A percentile compares a stretch with the other conserved stretches of the same genome.
Evolutionary conservation across 2,888 invertebrate genomes (phyloP).

Genomic region (Teleogryllus oceanicus): DNA sequence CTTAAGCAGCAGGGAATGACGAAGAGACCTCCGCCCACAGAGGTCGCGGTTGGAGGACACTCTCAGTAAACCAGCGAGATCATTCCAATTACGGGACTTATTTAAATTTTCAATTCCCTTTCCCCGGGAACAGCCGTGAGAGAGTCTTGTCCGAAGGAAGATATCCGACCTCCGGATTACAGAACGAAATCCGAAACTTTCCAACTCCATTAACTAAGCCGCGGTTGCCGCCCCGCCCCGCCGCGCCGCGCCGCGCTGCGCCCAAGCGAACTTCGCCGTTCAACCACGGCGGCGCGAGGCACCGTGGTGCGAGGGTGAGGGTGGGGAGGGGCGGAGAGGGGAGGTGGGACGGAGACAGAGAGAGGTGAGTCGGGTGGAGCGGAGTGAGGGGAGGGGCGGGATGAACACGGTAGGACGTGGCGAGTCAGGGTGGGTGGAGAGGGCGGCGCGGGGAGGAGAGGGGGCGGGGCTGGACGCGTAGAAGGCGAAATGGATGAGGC

Average conservation of each 20-base stretch:
- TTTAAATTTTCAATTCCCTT: not conserved
- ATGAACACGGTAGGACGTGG: no score
- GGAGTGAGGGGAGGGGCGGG: not conserved
- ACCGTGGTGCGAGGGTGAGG: no score
- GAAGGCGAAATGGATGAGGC: no score
- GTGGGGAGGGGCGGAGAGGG: no score
- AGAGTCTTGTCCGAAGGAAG: not conserved
- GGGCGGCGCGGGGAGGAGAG: no score
- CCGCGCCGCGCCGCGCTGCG: no score
- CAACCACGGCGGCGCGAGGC: no score
- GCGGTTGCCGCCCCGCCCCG: not conserved
- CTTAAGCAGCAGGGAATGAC: not conserved
- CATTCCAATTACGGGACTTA: conserved; percentile 4
- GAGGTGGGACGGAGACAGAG: not conserved
- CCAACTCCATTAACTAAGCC: conserved; percentile 18
- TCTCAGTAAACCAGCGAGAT: not conserved
- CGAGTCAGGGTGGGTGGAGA: no score
- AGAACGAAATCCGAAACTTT: conserved; percentile 18
- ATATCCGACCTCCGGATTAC: conserved; percentile 4
- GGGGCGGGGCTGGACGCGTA: no score
- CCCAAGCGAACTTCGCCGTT: no score
- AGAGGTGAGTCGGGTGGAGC: not conserved
- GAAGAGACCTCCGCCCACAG: not conserved
- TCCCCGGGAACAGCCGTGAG: not conserved
- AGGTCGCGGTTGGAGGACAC: not conserved